A percentile compares a stretch with the other conserved stretches of the same genome.
phyloP scores from a whole-genome alignment of 2,113 vertebrate genomes.

The Oplegnathus fasciatus region DNA sequence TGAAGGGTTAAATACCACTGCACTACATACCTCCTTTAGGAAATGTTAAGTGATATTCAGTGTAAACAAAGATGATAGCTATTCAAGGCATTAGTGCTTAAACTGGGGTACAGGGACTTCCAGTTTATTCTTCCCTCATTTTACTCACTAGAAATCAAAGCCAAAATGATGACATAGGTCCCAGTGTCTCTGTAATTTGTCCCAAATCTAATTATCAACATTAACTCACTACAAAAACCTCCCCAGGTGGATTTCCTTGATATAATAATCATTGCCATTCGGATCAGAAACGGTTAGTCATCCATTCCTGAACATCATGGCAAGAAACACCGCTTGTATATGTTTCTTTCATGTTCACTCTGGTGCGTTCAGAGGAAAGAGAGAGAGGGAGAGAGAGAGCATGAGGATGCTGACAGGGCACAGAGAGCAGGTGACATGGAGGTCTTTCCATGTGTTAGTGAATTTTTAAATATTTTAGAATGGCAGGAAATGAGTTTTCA shows the following conservation, averaged over 20 bases:
- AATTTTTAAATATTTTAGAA: too few species aligned
- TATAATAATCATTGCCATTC: too few species aligned
- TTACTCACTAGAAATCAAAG: neutral
- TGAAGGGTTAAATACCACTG: conserved; percentile 7
- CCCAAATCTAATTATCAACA: conserved; percentile 2
- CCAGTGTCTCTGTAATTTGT: neutral
- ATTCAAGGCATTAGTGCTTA: neutral
- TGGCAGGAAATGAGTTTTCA: too few species aligned
- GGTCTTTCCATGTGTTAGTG: too few species aligned
- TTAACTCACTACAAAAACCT: neutral
- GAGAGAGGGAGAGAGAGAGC: too few species aligned
- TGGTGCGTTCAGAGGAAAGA: neutral
- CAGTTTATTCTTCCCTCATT: neutral
- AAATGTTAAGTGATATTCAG: conserved; percentile 12
- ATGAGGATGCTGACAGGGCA: neutral
- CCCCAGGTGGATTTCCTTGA: neutral
- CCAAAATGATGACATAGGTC: neutral
- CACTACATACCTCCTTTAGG: neutral
- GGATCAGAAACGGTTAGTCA: too few species aligned
- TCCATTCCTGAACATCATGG: too few species aligned
- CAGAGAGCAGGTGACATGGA: too few species aligned
- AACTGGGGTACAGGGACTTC: neutral
- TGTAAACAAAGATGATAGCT: neutral
- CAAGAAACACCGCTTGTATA: too few species aligned
- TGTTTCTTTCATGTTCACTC: neutral